Evolutionary conservation across 2,113 vertebrate species (phyloP).

Genomic region (Toxotes jaculatrix): DNA sequence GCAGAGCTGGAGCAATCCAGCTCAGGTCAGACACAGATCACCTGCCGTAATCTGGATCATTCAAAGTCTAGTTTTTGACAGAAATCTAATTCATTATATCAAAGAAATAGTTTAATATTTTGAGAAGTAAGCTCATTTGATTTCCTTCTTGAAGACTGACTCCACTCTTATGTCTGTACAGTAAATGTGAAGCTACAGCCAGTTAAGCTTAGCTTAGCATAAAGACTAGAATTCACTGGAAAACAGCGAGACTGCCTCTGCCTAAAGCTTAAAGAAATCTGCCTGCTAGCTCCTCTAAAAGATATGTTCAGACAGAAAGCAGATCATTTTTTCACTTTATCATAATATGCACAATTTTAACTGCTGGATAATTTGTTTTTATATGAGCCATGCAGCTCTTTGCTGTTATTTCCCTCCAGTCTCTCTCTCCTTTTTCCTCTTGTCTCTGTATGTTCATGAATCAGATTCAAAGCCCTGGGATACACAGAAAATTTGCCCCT

Average conservation of each 20-base stretch:
- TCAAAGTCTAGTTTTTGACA: neutral
- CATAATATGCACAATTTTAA: neutral
- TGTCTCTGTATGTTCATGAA: neutral
- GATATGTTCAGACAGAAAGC: neutral
- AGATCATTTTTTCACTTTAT: neutral
- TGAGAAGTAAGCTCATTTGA: no score
- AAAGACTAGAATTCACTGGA: neutral
- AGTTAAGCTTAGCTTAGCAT: neutral
- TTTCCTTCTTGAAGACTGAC: neutral
- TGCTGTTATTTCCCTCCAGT: neutral
- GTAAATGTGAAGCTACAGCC: neutral
- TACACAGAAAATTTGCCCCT: neutral
- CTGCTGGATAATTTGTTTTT: neutral
- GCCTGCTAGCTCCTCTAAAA: neutral
- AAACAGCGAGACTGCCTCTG: neutral
- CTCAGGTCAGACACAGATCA: conserved; percentile 32
- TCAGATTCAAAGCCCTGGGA: neutral
- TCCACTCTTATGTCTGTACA: neutral
- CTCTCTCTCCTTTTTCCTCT: no score
- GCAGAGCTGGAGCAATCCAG: neutral
- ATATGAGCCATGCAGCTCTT: neutral
- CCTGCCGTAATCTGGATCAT: neutral
- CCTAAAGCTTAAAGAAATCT: no score
- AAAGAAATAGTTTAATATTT: no score
- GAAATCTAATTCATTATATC: neutral